These are phyloP conservation scores for Pantala flavescens DNA, from an alignment of 1,140 invertebrate genomes.

Conservation along the genomic window DNA sequence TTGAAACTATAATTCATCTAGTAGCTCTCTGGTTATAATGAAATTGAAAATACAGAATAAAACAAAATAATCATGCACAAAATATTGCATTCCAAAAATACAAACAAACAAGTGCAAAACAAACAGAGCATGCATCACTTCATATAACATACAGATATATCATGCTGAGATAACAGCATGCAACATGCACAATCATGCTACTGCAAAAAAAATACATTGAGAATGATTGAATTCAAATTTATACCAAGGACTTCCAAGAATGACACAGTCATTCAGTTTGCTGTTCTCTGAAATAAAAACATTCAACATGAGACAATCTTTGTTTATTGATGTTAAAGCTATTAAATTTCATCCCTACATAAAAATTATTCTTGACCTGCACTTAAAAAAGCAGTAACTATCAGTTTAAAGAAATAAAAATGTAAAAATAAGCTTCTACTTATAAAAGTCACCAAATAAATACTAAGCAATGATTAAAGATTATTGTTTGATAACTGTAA, in stretches of 20 bases:
- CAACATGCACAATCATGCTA: neutral
- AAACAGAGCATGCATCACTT: conserved; percentile 6
- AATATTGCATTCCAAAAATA: neutral
- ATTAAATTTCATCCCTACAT: no score
- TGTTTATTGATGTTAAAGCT: conserved; percentile 26
- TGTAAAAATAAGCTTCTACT: conserved; percentile 26
- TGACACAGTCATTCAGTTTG: neutral
- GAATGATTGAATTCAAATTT: neutral
- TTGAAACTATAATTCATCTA: no score
- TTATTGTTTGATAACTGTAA: no score
- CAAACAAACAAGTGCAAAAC: neutral
- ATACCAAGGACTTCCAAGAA: conserved; percentile 27
- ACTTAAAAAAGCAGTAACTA: no score
- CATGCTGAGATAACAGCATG: conserved; percentile 12
- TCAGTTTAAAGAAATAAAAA: no score
- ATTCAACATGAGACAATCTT: neutral
- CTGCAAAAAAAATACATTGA: neutral
- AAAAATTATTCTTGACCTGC: no score
- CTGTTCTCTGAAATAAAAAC: neutral
- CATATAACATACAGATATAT: neutral
- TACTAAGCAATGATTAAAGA: no score
- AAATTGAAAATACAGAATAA: neutral
- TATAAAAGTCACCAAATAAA: conserved; percentile 27
- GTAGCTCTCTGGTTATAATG: no score
- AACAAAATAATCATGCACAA: neutral